Conservation (phyloP, 1,140 invertebrate species). For the Drosophila biarmipes region DNA sequence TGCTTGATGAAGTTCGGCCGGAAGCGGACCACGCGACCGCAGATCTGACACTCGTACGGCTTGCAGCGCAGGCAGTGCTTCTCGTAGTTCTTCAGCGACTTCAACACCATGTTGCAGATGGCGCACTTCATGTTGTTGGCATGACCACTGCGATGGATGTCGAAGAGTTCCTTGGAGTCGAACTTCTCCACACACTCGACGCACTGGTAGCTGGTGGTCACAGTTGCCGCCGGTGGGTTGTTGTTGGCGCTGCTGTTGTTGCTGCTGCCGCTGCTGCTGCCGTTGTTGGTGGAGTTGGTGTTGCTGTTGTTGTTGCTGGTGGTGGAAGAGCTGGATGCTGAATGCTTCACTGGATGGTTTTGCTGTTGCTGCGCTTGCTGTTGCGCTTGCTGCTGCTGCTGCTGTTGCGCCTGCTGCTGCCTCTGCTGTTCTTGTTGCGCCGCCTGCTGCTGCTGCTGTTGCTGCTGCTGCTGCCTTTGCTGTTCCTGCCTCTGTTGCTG, state of each 20-base stretch:
- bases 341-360: conserved; percentile 10
- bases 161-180: conserved; percentile 79
- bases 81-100: conserved; percentile 82
- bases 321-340: conserved; percentile 11
- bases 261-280: conserved; percentile 10
- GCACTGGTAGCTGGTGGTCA: conserved; percentile 73
- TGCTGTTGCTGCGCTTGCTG: conserved; percentile 31
- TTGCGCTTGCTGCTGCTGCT: conserved; percentile 11
- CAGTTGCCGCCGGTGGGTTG: conserved; percentile 21
- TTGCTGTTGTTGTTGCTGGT: conserved; percentile 13
- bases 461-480: conserved; percentile 18
- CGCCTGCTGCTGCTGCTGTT: conserved; percentile 18
- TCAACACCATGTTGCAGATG: conserved; percentile 83
- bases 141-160: conserved; percentile 81
- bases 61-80: conserved; percentile 84
- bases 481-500: conserved; percentile 35
- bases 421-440: conserved; percentile 30
- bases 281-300: conserved; percentile 31
- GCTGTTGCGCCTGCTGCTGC: conserved; percentile 17
- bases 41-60: conserved; percentile 84
- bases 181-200: conserved; percentile 81
- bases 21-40: conserved; percentile 80
- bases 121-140: conserved; percentile 84
- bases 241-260: conserved; percentile 7
- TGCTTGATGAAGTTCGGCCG: conserved; percentile 83